These are phyloP conservation scores for Catonia carolina DNA, from an alignment of 2,888 invertebrate species.

Conservation along the genomic window DNA sequence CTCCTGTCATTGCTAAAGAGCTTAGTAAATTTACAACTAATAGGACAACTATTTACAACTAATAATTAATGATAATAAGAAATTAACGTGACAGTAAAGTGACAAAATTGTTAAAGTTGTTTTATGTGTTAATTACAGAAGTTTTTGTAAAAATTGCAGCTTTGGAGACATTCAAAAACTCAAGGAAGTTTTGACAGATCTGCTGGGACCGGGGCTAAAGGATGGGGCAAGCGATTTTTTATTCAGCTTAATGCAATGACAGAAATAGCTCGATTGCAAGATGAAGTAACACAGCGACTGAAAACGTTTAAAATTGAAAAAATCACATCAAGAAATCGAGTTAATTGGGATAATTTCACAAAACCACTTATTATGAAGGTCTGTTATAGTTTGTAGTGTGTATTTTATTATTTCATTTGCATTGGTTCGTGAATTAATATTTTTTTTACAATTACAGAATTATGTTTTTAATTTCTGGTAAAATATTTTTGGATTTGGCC, in stretches of 20 bases:
- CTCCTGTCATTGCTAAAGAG: too few species aligned
- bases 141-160: conserved; percentile 49
- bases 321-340: conserved; percentile 43
- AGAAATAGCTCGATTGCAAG: conserved; percentile 64
- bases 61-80: too few species aligned
- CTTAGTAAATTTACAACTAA: too few species aligned
- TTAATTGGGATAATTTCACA: conserved; percentile 46
- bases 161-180: conserved; percentile 59
- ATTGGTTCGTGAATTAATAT: too few species aligned
- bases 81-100: too few species aligned
- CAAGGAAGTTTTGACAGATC: conserved; percentile 50
- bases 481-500: too few species aligned
- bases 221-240: conserved; percentile 64
- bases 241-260: conserved; percentile 63
- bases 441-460: too few species aligned
- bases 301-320: conserved; percentile 50
- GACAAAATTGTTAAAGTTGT: too few species aligned
- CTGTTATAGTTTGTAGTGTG: not conserved
- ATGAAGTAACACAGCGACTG: conserved; percentile 62
- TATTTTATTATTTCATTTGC: too few species aligned
- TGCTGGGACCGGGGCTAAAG: conserved; percentile 44
- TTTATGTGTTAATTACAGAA: too few species aligned
- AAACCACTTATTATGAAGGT: conserved; percentile 60
- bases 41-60: too few species aligned
- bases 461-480: too few species aligned